Evolutionary conservation across 2,113 vertebrate species (phyloP).

Genomic region (Microcebus ravelobensis): DNA sequence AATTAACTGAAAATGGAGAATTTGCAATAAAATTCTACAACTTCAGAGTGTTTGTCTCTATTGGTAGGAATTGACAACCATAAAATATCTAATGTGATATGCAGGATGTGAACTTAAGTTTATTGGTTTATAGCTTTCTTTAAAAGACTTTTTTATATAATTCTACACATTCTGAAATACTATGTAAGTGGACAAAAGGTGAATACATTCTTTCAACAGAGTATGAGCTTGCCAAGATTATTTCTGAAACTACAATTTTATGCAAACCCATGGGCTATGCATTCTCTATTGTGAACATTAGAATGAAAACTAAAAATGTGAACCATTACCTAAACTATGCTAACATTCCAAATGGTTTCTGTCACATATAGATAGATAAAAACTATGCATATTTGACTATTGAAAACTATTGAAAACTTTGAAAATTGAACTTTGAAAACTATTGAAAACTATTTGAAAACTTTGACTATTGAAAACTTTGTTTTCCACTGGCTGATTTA

Average conservation of each 20-base stretch:
- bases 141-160: neutral
- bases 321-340: neutral
- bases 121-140: neutral
- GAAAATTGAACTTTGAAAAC: no score
- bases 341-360: neutral
- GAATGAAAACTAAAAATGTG: neutral
- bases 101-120: neutral
- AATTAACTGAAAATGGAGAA: conserved; percentile 33
- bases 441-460: no score
- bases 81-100: neutral
- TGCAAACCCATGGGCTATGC: neutral
- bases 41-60: neutral
- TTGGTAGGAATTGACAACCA: neutral
- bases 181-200: neutral
- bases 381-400: neutral
- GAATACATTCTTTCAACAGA: neutral
- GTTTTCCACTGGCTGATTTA: neutral
- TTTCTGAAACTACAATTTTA: neutral
- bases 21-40: neutral
- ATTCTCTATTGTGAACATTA: neutral
- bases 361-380: neutral
- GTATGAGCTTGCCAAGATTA: neutral
- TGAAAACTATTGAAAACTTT: no score
- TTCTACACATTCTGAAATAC: conserved; percentile 25
- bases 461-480: no score